Conservation (phyloP, 2,113 vertebrate species). For the Ailurus styani region DNA sequence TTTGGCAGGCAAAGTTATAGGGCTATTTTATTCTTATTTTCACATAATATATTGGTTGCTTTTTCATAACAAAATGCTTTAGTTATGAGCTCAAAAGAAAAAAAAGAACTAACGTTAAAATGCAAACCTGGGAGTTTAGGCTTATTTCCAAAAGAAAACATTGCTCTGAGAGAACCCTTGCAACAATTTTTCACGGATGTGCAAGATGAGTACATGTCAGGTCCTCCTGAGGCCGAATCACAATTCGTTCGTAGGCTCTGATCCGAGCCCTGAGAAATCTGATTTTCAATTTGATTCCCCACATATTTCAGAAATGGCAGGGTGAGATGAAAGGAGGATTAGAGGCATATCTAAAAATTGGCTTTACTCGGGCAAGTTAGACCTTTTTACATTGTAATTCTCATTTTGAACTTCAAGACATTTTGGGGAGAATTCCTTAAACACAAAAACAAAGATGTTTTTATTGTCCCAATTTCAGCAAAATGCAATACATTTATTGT, state of each 20-base stretch:
- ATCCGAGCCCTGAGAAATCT: neutral
- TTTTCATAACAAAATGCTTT: neutral
- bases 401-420: neutral
- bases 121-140: neutral
- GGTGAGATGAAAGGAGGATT: neutral
- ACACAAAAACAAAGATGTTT: conserved; percentile 5
- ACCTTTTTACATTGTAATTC: neutral
- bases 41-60: neutral
- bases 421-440: neutral
- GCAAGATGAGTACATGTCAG: neutral
- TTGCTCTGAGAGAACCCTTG: neutral
- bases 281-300: neutral
- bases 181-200: accelerated
- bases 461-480: neutral
- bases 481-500: neutral
- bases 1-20: neutral
- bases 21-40: neutral
- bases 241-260: neutral
- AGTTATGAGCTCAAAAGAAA: neutral
- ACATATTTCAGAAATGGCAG: neutral
- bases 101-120: neutral
- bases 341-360: neutral
- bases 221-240: neutral
- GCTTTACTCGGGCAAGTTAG: neutral
- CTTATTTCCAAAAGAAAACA: neutral